These are phyloP conservation scores for Sebastes fasciatus DNA, from an alignment of 2,113 vertebrate species.

Conservation along the genomic window DNA sequence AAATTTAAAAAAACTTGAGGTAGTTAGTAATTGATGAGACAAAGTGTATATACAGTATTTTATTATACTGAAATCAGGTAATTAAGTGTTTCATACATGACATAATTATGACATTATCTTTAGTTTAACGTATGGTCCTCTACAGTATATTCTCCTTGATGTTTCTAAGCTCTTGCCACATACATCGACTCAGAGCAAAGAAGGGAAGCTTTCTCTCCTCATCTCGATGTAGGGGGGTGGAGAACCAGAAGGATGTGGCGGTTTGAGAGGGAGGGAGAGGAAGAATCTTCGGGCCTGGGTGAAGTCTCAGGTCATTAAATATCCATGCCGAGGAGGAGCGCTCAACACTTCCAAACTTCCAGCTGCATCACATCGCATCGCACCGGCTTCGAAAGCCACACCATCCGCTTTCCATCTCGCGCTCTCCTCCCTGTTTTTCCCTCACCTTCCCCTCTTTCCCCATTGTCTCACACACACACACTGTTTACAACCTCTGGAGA, in stretches of 20 bases:
- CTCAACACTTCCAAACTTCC: slow-evolving; percentile 68
- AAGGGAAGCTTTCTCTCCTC: slow-evolving; percentile 63
- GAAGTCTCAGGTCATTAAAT: slow-evolving; percentile 80
- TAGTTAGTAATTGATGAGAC: slow-evolving; percentile 16
- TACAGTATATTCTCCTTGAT: slow-evolving; percentile 70
- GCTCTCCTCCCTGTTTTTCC: slow-evolving; percentile 44
- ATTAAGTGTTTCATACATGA: slow-evolving; percentile 18
- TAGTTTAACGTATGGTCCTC: slow-evolving; percentile 23
- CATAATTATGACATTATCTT: slow-evolving; percentile 3
- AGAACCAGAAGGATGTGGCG: slow-evolving; percentile 68
- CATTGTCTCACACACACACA: slow-evolving; percentile 10
- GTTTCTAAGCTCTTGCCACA: slow-evolving; percentile 54
- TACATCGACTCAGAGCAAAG: slow-evolving; percentile 61
- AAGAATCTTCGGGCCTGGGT: slow-evolving; percentile 54
- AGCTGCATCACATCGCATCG: slow-evolving; percentile 53
- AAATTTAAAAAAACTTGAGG: no score
- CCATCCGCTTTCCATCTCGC: slow-evolving; percentile 29
- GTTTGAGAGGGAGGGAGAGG: slow-evolving; percentile 30
- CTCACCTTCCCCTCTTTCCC: slow-evolving; percentile 14
- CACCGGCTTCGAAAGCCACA: slow-evolving; percentile 39
- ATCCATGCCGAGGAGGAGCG: slow-evolving; percentile 76
- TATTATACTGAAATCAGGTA: background rate
- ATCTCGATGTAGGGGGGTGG: slow-evolving; percentile 60
- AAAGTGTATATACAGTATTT: background rate
- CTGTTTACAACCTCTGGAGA: slow-evolving; percentile 58